These are phyloP conservation scores for Poeciliopsis retropinna DNA, from an alignment of 2,113 vertebrate genomes.

Conservation along the genomic window DNA sequence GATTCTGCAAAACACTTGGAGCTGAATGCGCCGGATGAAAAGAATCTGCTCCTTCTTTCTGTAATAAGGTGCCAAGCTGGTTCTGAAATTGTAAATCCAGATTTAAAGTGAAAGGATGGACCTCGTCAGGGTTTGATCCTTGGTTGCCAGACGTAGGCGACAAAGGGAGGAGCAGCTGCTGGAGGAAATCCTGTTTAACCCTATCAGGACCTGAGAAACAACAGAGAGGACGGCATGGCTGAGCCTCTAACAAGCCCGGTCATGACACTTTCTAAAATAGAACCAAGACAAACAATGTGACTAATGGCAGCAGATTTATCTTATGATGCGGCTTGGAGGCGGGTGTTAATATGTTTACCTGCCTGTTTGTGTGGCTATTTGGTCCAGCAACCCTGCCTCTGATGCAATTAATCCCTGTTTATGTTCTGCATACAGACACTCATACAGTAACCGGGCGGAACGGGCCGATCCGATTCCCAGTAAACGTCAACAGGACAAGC, in stretches of 20 bases:
- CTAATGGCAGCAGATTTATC: conserved; percentile 61
- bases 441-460: conserved; percentile 3
- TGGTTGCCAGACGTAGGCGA: background rate
- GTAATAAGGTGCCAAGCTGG: background rate
- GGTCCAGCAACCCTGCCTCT: conserved; percentile 1
- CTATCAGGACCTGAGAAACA: conserved; percentile 60
- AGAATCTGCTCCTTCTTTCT: conserved; percentile 14
- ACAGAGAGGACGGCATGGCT: conserved; percentile 48
- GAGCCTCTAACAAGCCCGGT: conserved; percentile 60
- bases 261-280: conserved; percentile 64
- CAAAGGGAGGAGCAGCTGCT: conserved; percentile 40
- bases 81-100: conserved; percentile 1
- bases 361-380: conserved; percentile 9
- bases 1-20: conserved; percentile 28
- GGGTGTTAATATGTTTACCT: conserved; percentile 36
- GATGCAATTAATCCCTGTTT: conserved; percentile 41
- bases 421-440: conserved; percentile 4
- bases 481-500: background rate
- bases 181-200: conserved; percentile 28
- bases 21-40: conserved; percentile 20
- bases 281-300: conserved; percentile 57
- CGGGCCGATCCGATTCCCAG: accelerated
- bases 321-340: conserved; percentile 2
- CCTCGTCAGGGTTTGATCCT: background rate
- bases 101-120: background rate